phyloP scores from a whole-genome alignment of 2,888 invertebrate species.

The Slavum lentiscoides region DNA sequence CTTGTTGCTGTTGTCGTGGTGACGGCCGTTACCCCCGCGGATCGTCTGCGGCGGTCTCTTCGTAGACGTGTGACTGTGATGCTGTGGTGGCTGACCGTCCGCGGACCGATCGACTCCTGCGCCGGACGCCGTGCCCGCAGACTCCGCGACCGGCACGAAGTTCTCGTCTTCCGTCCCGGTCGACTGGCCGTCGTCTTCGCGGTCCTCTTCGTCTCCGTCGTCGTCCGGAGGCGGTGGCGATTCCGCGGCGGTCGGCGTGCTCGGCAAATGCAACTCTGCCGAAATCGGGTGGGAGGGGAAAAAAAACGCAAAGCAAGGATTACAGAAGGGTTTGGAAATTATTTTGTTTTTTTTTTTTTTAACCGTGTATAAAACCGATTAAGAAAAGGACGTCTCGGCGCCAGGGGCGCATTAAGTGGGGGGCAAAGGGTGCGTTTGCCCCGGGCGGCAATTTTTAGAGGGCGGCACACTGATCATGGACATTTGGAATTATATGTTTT shows the following conservation, averaged over 20 bases:
- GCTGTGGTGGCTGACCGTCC: neutral
- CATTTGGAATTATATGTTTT: too few species aligned
- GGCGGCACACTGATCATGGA: too few species aligned
- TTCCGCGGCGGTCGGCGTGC: constrained; percentile 18
- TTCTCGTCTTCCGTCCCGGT: neutral
- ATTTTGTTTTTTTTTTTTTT: too few species aligned
- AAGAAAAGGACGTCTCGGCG: too few species aligned
- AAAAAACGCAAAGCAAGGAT: too few species aligned
- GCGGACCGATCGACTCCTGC: neutral
- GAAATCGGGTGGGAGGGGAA: too few species aligned
- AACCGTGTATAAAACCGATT: too few species aligned
- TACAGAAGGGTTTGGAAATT: too few species aligned
- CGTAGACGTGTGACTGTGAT: neutral
- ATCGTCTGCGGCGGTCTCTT: neutral
- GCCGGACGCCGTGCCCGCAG: neutral
- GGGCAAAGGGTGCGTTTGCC: too few species aligned
- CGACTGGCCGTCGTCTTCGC: neutral
- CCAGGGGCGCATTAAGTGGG: too few species aligned
- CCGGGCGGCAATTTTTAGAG: too few species aligned
- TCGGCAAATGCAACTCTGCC: constrained; percentile 35
- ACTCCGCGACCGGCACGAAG: neutral
- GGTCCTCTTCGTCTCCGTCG: neutral
- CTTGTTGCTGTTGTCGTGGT: constrained; percentile 27
- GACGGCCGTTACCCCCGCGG: neutral
- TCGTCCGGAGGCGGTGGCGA: neutral